A percentile compares a stretch with the other conserved stretches of the same genome.
Evolutionary conservation across 2,113 vertebrate species (phyloP).

Genomic region (Albula goreensis): DNA sequence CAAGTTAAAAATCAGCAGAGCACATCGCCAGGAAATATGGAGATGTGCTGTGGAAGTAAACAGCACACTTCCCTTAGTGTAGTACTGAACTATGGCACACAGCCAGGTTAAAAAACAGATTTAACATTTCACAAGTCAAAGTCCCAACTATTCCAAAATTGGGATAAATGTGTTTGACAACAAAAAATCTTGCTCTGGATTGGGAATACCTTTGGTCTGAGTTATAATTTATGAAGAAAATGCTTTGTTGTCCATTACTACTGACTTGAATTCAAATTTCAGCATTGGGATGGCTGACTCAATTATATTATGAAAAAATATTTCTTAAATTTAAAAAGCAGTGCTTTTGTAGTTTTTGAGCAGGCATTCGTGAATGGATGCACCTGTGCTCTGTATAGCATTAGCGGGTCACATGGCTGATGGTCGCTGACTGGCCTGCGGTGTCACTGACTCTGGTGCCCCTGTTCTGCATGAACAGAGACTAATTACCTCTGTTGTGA

Average conservation of each 20-base stretch:
- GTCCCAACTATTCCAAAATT: not conserved
- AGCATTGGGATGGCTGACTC: not conserved
- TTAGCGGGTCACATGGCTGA: not conserved
- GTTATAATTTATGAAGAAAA: not conserved
- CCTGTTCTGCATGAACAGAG: not conserved
- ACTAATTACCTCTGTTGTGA: not conserved
- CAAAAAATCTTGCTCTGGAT: not conserved
- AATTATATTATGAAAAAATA: not conserved
- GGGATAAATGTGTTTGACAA: not conserved
- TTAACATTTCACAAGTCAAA: not conserved
- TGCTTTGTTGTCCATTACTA: not conserved
- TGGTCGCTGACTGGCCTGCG: not conserved
- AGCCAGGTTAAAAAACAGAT: too few species aligned
- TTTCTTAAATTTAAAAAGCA: not conserved
- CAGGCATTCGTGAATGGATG: not conserved
- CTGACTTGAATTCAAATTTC: not conserved
- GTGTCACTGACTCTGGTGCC: not conserved
- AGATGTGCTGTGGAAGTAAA: too few species aligned
- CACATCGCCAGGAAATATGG: too few species aligned
- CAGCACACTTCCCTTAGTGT: too few species aligned
- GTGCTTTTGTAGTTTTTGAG: not conserved
- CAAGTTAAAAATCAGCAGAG: too few species aligned
- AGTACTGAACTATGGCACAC: too few species aligned
- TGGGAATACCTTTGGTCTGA: not conserved
- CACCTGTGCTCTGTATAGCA: not conserved